Base-by-base conservation (phyloP, 2,888 invertebrate genomes). In the Trisateles emortualis region DNA sequence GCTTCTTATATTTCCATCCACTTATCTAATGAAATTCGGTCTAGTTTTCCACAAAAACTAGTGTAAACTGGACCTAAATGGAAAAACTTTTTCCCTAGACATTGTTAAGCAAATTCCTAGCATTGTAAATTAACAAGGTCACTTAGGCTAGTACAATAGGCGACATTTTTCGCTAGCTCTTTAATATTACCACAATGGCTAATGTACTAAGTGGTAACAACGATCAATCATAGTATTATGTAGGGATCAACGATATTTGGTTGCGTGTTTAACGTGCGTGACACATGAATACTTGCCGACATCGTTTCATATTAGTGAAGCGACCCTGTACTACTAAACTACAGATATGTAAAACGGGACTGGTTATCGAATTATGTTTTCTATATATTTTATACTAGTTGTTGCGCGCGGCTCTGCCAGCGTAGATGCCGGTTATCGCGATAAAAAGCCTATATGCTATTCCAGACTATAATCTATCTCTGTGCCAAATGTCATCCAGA, bases 221-320 rank as follows among this genome's bases (percentile, higher is more conserved):
- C 84, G 78, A 88, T 88, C 87, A 85, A 88, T 88, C 88, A 87
- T 82, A 67, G 80, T 78, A 78, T 83, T 84, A 86, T 84, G 80
- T 79, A 72, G 74, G 80, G 80, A 85, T 83, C 81, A 83, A 75
- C 81, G 72, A 62, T 79, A 76, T 75, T 78, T 73, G 68, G 76
- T 87, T 76, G 87, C 87, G 87, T 88, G 88, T 77, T 76, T 72
- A 62, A 74, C 69, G 75, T 79, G 82, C 81, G 81, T 81, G 78
- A 76, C 78, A 78, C 65, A 62, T 68, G 71, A 74, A 68, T 77
- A 74, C 76, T 84, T 74, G 74, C 77, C 75, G 76, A 79, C 79
- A 79, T 78, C 75, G 71, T 68, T 74, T 73, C 68, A 66, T 76
- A 79, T 75, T 74, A 76, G 71, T 75, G 65, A 69, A 69, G 66